Conservation (phyloP, 2,888 invertebrate genomes). For the Myopa tessellatipennis region DNA sequence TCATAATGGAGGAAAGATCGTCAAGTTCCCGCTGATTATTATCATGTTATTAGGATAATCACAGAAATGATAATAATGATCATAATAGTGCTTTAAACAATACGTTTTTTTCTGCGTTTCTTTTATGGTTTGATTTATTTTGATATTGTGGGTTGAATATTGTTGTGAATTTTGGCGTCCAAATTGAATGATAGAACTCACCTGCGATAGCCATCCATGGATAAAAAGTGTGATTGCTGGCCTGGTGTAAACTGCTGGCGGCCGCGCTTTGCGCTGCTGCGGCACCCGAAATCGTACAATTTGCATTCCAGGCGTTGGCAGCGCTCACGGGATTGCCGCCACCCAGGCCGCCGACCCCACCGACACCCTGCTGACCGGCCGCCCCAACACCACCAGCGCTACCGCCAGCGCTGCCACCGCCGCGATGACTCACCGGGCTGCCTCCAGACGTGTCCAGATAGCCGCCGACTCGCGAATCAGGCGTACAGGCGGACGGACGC, state of each 20-base stretch:
- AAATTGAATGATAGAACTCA: slow-evolving; percentile 69
- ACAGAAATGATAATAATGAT: too few relatives aligned
- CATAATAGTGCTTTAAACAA: too few relatives aligned
- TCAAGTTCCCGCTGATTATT: too few relatives aligned
- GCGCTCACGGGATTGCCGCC: slow-evolving; percentile 70
- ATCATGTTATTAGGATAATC: too few relatives aligned
- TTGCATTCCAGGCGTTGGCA: slow-evolving; percentile 86
- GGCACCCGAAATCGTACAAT: slow-evolving; percentile 83
- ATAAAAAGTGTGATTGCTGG: slow-evolving; percentile 93
- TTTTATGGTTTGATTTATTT: too few relatives aligned
- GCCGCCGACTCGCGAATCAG: slow-evolving; percentile 84
- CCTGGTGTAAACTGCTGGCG: slow-evolving; percentile 89
- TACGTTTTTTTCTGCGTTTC: too few relatives aligned
- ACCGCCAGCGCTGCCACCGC: slow-evolving; percentile 74
- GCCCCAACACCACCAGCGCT: slow-evolving; percentile 76
- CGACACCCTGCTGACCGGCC: slow-evolving; percentile 71
- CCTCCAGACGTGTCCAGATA: slow-evolving; percentile 82
- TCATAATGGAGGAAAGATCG: too few relatives aligned
- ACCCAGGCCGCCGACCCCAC: slow-evolving; percentile 76
- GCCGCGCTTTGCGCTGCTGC: slow-evolving; percentile 81
- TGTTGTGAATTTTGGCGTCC: too few relatives aligned
- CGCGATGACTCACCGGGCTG: slow-evolving; percentile 78
- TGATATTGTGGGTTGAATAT: too few relatives aligned
- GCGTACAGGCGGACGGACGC: slow-evolving; percentile 89
- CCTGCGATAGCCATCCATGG: slow-evolving; percentile 99